These are phyloP conservation scores for Orientallactaga bullata DNA, from an alignment of 2,113 vertebrate genomes.

Conservation along the genomic window DNA sequence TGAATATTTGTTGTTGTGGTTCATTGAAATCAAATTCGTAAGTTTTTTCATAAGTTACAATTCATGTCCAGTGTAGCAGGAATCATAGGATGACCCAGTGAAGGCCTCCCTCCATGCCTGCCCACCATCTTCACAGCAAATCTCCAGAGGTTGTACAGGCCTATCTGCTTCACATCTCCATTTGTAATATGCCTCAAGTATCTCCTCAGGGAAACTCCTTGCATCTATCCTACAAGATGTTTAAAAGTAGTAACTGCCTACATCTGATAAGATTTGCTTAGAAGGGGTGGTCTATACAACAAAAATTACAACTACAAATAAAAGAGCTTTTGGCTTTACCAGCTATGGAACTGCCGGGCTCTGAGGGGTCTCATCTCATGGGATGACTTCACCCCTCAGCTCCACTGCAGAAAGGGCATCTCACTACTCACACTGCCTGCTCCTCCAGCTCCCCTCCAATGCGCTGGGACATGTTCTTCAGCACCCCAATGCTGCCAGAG, in stretches of 20 bases:
- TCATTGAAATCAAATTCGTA: background rate
- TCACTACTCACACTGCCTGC: constrained; percentile 94
- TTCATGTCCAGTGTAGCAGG: background rate
- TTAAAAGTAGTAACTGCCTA: constrained; percentile 27
- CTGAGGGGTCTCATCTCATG: background rate
- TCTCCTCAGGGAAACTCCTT: background rate
- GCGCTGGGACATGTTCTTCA: constrained; percentile 99
- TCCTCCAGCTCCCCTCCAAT: constrained; percentile 98
- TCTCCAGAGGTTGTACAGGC: background rate
- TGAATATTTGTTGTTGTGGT: constrained; percentile 21
- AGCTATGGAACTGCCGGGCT: background rate
- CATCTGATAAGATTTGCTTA: constrained; percentile 36
- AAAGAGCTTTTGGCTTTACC: background rate
- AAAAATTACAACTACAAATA: background rate
- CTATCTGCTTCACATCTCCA: background rate
- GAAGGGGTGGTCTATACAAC: background rate
- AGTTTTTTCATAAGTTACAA: constrained; percentile 10
- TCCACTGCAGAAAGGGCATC: background rate
- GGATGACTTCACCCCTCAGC: background rate
- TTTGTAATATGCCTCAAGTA: background rate
- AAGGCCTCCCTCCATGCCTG: too few relatives aligned
- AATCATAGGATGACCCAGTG: background rate
- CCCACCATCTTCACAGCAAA: background rate
- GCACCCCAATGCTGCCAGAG: constrained; percentile 97
- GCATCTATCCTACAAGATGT: background rate